Percentiles rank a stretch among this genome's conserved stretches.
Evolutionary conservation across 2,113 vertebrate species (phyloP).

Genomic region (Larimichthys polyactis): DNA sequence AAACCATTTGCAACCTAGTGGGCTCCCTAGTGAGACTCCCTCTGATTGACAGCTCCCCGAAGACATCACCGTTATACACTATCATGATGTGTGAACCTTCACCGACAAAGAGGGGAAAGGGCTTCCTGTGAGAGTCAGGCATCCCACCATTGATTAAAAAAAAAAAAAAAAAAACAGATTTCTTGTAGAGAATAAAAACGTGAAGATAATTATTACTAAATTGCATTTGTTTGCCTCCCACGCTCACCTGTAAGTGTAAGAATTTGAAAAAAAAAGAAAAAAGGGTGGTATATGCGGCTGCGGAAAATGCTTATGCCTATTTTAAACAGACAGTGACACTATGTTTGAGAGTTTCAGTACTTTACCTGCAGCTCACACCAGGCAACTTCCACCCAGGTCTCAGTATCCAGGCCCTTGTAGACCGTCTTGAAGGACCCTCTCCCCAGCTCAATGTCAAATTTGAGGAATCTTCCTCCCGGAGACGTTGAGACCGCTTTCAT

Average conservation of each 20-base stretch:
- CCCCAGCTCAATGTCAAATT: constrained; percentile 96
- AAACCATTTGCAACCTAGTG: constrained; percentile 54
- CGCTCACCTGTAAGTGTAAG: not conserved
- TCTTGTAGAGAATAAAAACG: not conserved
- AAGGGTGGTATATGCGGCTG: not conserved
- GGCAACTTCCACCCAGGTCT: constrained; percentile 97
- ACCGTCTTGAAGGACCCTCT: constrained; percentile 97
- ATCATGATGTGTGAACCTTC: constrained; percentile 34
- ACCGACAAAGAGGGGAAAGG: not conserved
- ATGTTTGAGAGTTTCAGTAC: constrained; percentile 3
- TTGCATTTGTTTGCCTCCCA: not conserved
- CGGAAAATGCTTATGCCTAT: not conserved
- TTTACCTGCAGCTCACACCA: constrained; percentile 98
- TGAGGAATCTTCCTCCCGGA: constrained; percentile 92
- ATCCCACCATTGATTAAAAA: not conserved
- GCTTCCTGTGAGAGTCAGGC: not conserved
- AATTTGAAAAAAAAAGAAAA: not conserved
- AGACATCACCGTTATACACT: constrained; percentile 48
- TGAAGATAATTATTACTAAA: not conserved
- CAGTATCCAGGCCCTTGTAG: constrained; percentile 96
- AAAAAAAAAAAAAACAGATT: constrained; percentile 10
- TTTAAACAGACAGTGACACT: not conserved
- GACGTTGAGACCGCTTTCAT: constrained; percentile 97
- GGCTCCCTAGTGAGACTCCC: constrained; percentile 22
- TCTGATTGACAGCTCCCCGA: constrained; percentile 58